Conservation (phyloP, 2,797 vertebrate species). For the Pangasius mekongensis region DNA sequence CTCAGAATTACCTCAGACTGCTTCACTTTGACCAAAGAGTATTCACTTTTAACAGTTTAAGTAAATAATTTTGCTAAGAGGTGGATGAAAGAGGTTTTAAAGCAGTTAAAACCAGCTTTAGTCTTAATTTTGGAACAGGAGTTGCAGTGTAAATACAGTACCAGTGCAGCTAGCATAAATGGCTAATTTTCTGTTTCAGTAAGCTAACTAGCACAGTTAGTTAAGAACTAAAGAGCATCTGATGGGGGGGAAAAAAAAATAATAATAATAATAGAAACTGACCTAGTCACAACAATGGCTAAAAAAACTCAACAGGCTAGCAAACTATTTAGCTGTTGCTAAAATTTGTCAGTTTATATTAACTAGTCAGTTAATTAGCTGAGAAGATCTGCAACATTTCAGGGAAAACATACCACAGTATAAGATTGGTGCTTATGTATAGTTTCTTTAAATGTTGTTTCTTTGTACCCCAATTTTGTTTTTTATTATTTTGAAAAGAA, state of each 20-base stretch:
- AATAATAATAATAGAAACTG: not conserved
- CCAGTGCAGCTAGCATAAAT: not conserved
- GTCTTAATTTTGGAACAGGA: not conserved
- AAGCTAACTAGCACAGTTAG: not conserved
- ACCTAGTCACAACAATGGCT: not conserved
- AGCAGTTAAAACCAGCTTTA: not conserved
- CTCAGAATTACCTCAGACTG: constrained; percentile 12
- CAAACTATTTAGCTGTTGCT: not conserved
- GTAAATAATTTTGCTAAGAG: not conserved
- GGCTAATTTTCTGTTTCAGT: not conserved
- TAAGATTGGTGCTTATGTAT: not conserved
- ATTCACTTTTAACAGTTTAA: not conserved
- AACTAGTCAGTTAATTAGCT: not conserved
- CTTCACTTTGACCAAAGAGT: not conserved
- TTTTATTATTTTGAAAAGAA: not conserved
- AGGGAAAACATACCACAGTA: not conserved
- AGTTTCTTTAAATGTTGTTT: not conserved
- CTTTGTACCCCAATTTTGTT: not conserved
- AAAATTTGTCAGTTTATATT: not conserved
- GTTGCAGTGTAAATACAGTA: not conserved
- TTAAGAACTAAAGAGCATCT: not conserved
- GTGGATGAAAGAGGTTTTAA: not conserved
- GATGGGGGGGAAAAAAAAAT: not conserved
- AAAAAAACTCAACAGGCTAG: not conserved
- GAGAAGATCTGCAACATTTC: not conserved